Evolutionary conservation across 2,113 vertebrate species (phyloP).

Genomic region (Pagrus major): DNA sequence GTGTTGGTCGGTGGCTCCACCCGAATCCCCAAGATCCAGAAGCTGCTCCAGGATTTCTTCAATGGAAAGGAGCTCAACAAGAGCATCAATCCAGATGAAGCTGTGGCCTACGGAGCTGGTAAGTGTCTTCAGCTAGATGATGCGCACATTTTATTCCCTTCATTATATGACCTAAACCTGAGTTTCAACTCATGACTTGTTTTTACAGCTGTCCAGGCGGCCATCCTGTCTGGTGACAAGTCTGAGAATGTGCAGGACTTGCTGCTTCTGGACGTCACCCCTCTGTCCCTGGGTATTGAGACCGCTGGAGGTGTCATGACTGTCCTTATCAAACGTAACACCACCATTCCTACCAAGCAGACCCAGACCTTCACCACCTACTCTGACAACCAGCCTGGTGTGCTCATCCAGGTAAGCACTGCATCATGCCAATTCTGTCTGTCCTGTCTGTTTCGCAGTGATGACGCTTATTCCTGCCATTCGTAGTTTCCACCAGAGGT

Average conservation of each 20-base stretch:
- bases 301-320: slow-evolving; percentile 4
- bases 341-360: slow-evolving; percentile 5
- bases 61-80: slow-evolving; percentile 84
- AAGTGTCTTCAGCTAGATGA: too few species aligned
- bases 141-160: too few species aligned
- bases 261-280: neutral
- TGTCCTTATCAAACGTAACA: slow-evolving; percentile 1
- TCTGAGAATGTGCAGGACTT: slow-evolving; percentile 7
- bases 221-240: slow-evolving; percentile 1
- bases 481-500: slow-evolving; percentile 78
- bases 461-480: slow-evolving; percentile 84
- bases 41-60: slow-evolving; percentile 86
- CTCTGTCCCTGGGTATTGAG: slow-evolving; percentile 2
- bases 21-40: slow-evolving; percentile 85
- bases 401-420: slow-evolving; percentile 82
- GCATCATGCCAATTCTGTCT: accelerated
- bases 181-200: too few species aligned
- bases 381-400: slow-evolving; percentile 79
- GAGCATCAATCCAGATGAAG: slow-evolving; percentile 77
- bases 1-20: slow-evolving; percentile 83
- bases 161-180: too few species aligned
- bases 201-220: neutral
- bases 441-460: slow-evolving; percentile 64
- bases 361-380: slow-evolving; percentile 10
- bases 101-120: neutral